A percentile compares a stretch with the other conserved stretches of the same genome.
These are phyloP conservation scores for Ecliptopera silaceata DNA, from an alignment of 2,888 invertebrate species.

Conservation along the genomic window DNA sequence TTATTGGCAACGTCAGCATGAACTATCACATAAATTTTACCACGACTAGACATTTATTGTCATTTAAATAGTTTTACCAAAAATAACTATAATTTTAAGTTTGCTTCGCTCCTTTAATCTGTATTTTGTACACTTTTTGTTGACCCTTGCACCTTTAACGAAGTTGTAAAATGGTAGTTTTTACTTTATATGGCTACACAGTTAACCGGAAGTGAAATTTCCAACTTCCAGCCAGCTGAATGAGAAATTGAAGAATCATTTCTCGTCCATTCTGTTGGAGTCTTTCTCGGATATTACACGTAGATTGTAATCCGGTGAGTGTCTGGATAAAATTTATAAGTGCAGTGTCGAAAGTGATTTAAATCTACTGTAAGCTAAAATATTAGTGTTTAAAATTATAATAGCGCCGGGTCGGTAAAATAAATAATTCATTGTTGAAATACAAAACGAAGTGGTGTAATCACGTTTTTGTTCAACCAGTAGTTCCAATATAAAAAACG, in stretches of 20 bases:
- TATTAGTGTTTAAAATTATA: constrained; percentile 28
- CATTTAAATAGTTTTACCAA: no score
- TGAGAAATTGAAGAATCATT: constrained; percentile 62
- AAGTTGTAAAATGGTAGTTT: constrained; percentile 13
- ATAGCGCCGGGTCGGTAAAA: background rate
- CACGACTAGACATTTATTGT: no score
- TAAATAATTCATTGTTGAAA: background rate
- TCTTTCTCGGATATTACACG: constrained; percentile 86
- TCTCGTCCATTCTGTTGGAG: constrained; percentile 88
- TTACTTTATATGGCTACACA: constrained; percentile 48
- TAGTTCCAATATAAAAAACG: constrained; percentile 18
- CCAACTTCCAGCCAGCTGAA: constrained; percentile 69
- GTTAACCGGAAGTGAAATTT: constrained; percentile 68
- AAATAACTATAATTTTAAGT: no score
- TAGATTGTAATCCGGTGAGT: constrained; percentile 81
- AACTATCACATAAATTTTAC: no score
- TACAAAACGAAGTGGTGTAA: constrained; percentile 15
- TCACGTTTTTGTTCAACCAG: constrained; percentile 17
- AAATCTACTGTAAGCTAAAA: constrained; percentile 45
- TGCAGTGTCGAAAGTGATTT: constrained; percentile 73
- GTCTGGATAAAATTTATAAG: constrained; percentile 64
- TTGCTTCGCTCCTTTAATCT: no score
- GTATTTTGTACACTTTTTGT: no score
- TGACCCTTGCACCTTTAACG: no score
- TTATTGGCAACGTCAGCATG: no score